Evolutionary conservation across 2,888 invertebrate genomes (phyloP).

Genomic region (Nemoura dubitans): DNA sequence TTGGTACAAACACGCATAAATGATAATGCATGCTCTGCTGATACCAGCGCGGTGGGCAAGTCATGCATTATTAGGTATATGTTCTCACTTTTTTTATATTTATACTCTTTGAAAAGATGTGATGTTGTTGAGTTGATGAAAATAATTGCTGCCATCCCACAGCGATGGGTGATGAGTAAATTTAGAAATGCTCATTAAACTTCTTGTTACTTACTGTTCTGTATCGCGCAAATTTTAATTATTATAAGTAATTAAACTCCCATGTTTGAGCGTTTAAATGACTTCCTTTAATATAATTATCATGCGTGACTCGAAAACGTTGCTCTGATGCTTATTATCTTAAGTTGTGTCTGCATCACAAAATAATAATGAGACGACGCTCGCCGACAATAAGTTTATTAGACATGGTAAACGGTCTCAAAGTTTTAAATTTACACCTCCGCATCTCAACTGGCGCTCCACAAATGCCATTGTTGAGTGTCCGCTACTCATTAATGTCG

Average conservation of each 20-base stretch:
- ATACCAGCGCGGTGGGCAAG: not conserved
- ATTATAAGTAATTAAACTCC: conserved; percentile 12
- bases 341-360: conserved; percentile 7
- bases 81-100: not conserved
- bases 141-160: not conserved
- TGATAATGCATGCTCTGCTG: not conserved
- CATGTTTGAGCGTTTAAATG: conserved; percentile 12
- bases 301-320: not conserved
- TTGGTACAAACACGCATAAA: not conserved
- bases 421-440: not conserved
- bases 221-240: not conserved
- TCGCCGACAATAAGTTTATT: not conserved
- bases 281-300: conserved; percentile 12
- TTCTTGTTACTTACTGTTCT: not conserved
- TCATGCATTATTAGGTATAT: not conserved
- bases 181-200: conserved; percentile 2
- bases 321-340: conserved; percentile 3
- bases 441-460: not conserved
- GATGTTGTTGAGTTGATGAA: conserved; percentile 7
- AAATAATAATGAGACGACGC: not conserved
- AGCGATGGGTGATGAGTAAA: not conserved
- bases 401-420: not conserved
- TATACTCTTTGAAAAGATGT: not conserved
- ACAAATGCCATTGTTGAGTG: not conserved
- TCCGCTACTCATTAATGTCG: not conserved